phyloP scores from a whole-genome alignment of 2,797 vertebrate species.

The Chloroceryle amazona region DNA sequence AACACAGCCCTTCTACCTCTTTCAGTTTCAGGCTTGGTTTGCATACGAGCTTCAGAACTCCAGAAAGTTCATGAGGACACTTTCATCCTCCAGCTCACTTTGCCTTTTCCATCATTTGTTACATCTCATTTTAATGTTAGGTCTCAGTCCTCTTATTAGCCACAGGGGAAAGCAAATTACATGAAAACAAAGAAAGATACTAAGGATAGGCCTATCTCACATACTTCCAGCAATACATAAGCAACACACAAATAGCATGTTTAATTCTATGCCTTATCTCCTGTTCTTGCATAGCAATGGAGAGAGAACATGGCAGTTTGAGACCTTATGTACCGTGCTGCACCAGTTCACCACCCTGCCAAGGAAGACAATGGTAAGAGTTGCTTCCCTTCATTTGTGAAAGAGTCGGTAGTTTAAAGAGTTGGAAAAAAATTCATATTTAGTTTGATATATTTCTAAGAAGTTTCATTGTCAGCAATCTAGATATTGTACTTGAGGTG shows the following conservation, averaged over 20 bases:
- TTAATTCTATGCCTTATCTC: background rate
- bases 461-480: background rate
- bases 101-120: background rate
- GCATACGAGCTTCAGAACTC: too few species aligned
- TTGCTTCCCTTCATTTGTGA: background rate
- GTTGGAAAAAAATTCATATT: background rate
- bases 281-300: rapidly evolving
- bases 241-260: background rate
- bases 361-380: background rate
- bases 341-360: background rate
- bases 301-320: rapidly evolving
- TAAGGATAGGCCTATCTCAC: background rate
- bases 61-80: background rate
- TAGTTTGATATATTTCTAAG: background rate
- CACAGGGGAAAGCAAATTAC: background rate
- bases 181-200: background rate
- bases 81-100: background rate
- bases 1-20: background rate
- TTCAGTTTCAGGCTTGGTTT: background rate
- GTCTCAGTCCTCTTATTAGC: background rate
- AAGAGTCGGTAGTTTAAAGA: background rate
- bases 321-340: background rate
- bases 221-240: background rate
- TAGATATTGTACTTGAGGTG: background rate
- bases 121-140: background rate